These are phyloP conservation scores for Leptothorax acervorum DNA, from an alignment of 2,888 invertebrate genomes.

Conservation along the genomic window DNA sequence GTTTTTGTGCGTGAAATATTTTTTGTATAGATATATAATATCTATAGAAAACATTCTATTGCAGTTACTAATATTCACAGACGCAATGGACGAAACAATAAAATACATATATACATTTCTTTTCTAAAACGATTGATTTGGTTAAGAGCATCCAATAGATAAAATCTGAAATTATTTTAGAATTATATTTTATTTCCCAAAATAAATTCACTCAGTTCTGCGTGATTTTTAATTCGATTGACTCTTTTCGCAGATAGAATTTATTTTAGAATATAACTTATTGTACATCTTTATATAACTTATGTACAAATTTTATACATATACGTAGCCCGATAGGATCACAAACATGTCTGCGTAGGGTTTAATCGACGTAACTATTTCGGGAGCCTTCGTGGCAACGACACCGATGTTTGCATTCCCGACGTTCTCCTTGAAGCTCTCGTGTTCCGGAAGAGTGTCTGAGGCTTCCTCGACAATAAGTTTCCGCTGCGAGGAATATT, in stretches of 20 bases:
- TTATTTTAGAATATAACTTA: constrained; percentile 1
- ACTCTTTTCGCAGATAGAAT: background rate
- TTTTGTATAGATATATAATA: background rate
- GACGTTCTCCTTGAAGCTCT: constrained; percentile 43
- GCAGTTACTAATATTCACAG: background rate
- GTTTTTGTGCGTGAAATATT: background rate
- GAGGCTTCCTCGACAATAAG: constrained; percentile 41
- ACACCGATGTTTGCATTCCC: constrained; percentile 15
- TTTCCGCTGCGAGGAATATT: constrained; percentile 39
- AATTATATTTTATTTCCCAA: background rate
- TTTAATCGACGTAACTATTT: constrained; percentile 32
- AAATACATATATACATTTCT: background rate
- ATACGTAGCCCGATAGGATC: background rate
- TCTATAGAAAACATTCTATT: background rate
- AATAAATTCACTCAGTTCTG: background rate
- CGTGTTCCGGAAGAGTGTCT: constrained; percentile 20
- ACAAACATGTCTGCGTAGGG: background rate
- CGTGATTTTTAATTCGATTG: background rate
- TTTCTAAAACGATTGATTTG: background rate
- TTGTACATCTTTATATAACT: too few species aligned
- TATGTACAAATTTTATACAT: background rate
- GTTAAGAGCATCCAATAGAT: background rate
- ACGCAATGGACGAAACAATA: background rate
- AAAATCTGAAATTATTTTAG: background rate
- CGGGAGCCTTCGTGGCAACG: background rate